Base-by-base conservation (phyloP, 2,888 invertebrate genomes). In the Thalpophila matura region DNA sequence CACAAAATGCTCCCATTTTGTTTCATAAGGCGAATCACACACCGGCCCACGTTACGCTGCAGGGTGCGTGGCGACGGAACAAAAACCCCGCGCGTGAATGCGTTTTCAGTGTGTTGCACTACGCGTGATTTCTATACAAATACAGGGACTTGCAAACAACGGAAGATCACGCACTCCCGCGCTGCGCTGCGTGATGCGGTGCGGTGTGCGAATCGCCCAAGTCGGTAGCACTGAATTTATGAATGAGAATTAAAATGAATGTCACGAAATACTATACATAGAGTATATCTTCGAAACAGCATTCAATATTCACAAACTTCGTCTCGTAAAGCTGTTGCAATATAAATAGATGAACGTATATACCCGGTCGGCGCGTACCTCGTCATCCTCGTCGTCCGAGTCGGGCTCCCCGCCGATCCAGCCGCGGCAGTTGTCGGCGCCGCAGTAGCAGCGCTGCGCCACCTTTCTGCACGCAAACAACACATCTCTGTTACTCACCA, bases 371-470 rank as follows among this genome's bases (percentile, higher is more conserved):
- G 35, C 60, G 40, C 46, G 56, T 82, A 87, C 86, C 85, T 96
- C 96, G 80, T 95, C 90, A 77, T 95, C 88, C 64, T 95, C 92
- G 76, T 95, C 93, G 54, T 94, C 91, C 0, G 91, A 90, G 77
- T 97, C 97, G 0, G 98, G 98, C 80, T 98, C 97, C 55, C 97
- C 98, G 0, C 99, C 99, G 69, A 99, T 98, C 97, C 98, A 99
- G 0, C 99, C 99, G 22, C 99, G 97, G 87, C 99, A 99, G 80
- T 96, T 97, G 9, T 96, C 86, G 0, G 99, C 96, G 77, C 98
- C 99, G 90, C 99, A 99, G 89, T 96, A 99, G 93, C 99, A 99
- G 69, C 97, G 97, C 93, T 99, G 99, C 0, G 99, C 99, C 88
- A 98, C 98, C 92, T 99, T 98, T 5, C 99, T 98, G 91, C 67